These are phyloP conservation scores for Stigmatopora nigra DNA, from an alignment of 2,113 vertebrate genomes.

Conservation along the genomic window DNA sequence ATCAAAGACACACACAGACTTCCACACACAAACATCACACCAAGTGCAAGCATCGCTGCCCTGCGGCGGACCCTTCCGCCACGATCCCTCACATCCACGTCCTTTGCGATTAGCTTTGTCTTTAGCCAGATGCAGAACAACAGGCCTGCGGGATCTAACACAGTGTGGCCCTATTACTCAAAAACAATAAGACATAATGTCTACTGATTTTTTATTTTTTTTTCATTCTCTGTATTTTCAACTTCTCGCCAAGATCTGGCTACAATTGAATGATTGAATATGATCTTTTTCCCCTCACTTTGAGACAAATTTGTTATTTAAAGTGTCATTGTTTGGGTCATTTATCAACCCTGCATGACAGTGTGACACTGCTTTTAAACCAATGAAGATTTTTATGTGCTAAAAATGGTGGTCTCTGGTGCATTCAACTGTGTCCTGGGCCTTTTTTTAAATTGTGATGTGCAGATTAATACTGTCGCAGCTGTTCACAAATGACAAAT, in stretches of 20 bases:
- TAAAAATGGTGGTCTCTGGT: conserved; percentile 22
- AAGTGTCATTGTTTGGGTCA: conserved; percentile 34
- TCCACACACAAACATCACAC: conserved; percentile 53
- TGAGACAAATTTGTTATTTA: conserved; percentile 30
- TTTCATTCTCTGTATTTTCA: conserved; percentile 29
- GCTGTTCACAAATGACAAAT: conserved; percentile 21
- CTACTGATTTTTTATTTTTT: conserved; percentile 36
- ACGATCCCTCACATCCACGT: conserved; percentile 56
- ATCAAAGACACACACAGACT: conserved; percentile 28
- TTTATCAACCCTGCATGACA: conserved; percentile 35
- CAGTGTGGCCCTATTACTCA: conserved; percentile 51
- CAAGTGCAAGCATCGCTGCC: conserved; percentile 50
- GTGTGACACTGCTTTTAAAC: conserved; percentile 33
- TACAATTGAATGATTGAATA: conserved; percentile 27
- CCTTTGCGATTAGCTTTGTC: conserved; percentile 57
- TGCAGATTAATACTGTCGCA: conserved; percentile 13
- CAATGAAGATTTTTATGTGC: conserved; percentile 23
- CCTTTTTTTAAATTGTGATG: conserved; percentile 20
- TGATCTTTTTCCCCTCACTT: conserved; percentile 1
- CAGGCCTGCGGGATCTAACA: conserved; percentile 52
- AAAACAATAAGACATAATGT: conserved; percentile 56
- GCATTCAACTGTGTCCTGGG: conserved; percentile 13
- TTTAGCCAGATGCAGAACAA: conserved; percentile 51
- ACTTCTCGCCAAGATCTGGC: conserved; percentile 23
- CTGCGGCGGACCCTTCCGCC: conserved; percentile 44